phyloP scores from a whole-genome alignment of 2,888 invertebrate genomes.

The Melipona beecheii region DNA sequence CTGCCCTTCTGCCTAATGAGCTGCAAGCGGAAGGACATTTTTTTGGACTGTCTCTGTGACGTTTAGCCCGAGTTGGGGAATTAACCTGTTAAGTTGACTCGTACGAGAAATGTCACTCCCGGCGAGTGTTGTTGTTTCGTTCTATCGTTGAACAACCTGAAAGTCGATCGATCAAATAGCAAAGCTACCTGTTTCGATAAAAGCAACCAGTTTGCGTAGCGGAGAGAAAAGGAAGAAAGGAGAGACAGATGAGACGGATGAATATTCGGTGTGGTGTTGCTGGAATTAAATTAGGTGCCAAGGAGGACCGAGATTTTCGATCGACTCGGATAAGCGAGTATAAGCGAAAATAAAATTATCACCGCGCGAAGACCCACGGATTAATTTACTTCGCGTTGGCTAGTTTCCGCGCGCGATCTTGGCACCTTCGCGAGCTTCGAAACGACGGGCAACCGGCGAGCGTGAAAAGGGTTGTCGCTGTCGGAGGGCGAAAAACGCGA shows the following conservation, averaged over 20 bases:
- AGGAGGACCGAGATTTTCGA: slow-evolving; percentile 21
- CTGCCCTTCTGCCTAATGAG: slow-evolving; percentile 19
- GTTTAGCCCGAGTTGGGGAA: no score
- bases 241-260: neutral
- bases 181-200: no score
- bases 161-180: neutral
- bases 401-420: neutral
- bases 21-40: slow-evolving; percentile 27
- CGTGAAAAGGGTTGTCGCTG: neutral
- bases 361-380: neutral
- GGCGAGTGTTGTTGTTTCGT: neutral
- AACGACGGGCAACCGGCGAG: neutral
- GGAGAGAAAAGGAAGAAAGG: neutral
- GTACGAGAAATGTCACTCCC: neutral
- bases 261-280: slow-evolving; percentile 22
- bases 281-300: slow-evolving; percentile 9
- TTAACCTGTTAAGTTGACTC: neutral
- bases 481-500: slow-evolving; percentile 1
- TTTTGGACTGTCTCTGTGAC: neutral
- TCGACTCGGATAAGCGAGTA: slow-evolving; percentile 9
- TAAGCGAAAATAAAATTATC: neutral
- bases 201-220: neutral
- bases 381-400: slow-evolving; percentile 39
- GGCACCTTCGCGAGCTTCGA: neutral
- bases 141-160: neutral